Percentiles rank a stretch among this genome's conserved stretches.
These are phyloP conservation scores for Mylabris sibirica DNA, from an alignment of 2,888 invertebrate species.

Conservation along the genomic window DNA sequence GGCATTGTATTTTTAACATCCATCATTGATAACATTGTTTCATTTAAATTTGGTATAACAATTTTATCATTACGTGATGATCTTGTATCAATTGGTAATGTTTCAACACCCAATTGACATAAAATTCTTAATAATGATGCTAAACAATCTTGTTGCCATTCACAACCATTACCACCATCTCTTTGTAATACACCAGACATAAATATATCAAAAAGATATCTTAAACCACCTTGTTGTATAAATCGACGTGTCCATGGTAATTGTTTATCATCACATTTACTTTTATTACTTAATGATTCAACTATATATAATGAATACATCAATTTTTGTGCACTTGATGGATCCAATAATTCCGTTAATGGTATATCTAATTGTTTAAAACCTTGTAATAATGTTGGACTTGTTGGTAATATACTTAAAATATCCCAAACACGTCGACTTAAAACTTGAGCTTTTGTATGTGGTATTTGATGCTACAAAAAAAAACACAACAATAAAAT, in stretches of 20 bases:
- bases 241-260: constrained; percentile 79
- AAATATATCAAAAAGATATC: constrained; percentile 90
- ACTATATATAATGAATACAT: constrained; percentile 96
- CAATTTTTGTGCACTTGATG: constrained; percentile 89
- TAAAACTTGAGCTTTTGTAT: constrained; percentile 87
- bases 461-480: constrained; percentile 73
- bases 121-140: constrained; percentile 86
- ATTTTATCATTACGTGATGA: constrained; percentile 67
- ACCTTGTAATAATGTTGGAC: constrained; percentile 82
- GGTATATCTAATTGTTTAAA: constrained; percentile 80
- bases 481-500: constrained; percentile 26
- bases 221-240: constrained; percentile 85
- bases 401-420: constrained; percentile 88
- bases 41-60: constrained; percentile 75
- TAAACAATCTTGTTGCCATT: constrained; percentile 95
- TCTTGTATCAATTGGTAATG: constrained; percentile 56
- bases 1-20: constrained; percentile 83
- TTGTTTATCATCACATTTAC: constrained; percentile 45
- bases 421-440: constrained; percentile 96
- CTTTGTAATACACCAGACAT: constrained; percentile 83
- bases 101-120: constrained; percentile 83
- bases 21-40: constrained; percentile 83
- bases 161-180: constrained; percentile 77
- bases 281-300: constrained; percentile 70
- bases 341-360: constrained; percentile 81